Evolutionary conservation across 2,888 invertebrate species (phyloP), one percentile per base, ranked within the genome.

Genomic region (Helleia helle): DNA sequence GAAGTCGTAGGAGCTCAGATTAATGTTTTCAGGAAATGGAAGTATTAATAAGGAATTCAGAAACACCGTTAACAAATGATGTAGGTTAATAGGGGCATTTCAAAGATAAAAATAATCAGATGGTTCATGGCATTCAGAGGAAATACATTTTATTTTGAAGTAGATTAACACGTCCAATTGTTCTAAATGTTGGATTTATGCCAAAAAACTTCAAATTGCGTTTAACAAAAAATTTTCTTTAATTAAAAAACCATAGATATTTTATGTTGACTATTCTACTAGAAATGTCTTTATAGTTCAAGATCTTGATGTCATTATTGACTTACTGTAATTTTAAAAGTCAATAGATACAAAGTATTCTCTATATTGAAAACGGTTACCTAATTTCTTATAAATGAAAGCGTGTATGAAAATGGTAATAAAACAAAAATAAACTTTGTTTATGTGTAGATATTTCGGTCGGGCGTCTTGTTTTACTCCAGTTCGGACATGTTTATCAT

Each of bases 401-500:
- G 31, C 40, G 15, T 31, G 30, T 25, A 31, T 15, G 31, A 31
- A 25, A 34, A 34, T 34, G 18, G 34, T 34, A 18, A 34, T 34
- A 34, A 22, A 34, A 34, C 22, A 18, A 18, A 34, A 34, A 34
- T 34, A 34, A 34, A 34, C 34, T 71, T 73, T 75, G 62, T 72
- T 71, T 69, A 59, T 56, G 54, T 51, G 57, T 49, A 58, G 62
- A 52, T 77, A 77, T 77, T 74, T 75, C 58, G 60, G 71, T 65
- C 62, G 44, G 55, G 58, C 59, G 53, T 64, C 62, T 62, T 68
- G 68, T 62, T 71, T 65, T 64, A 65, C 65, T 61, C 61, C 56
- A 58, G 55, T 43, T 53, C 58, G 54, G 67, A 64, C 63, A 63
- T 76, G 75, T 77, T 77, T 76, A 76, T 76, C 66, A 70, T 64